Base-by-base conservation (phyloP, 2,797 vertebrate species). In the Bucorvus abyssinicus region DNA sequence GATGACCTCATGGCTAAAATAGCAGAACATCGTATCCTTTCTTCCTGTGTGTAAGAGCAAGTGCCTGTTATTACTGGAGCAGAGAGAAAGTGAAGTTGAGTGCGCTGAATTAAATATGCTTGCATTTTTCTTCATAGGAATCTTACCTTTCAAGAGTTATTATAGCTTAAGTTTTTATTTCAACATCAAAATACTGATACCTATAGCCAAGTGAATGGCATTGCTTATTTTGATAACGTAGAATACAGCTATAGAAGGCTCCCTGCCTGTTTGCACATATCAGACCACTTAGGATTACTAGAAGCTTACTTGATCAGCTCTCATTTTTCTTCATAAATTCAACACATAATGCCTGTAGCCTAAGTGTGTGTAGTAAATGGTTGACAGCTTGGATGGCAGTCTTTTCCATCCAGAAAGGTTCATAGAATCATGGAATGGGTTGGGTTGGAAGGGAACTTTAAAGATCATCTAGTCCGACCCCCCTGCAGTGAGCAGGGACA, bases 11-110 rank as follows among this genome's bases (percentile, higher is more conserved):
- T 99, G 99, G 99, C 99, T 53, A 99, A 99, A 98, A 99, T 99
- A 98, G 99, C 99, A 19, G 99, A 99, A 95, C 99, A 99, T 97
- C 99, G 99, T 99, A 99, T 99, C 99, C 99, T 99, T 99, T 98
- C 49, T 82, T 88, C 26, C 30, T 75, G 1, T 18, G 2, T 22
- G 15, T 85, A 64, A 68, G 53, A 83, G 4, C 44, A 78, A 60
- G 6, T 59, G 24, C 61, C 34, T 61, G 1, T 53, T 52, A 26
- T 2, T 81, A 22, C 22, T 64, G 63, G 27, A 81, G n/a, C 7
- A 63, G 24, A 70, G 47, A 70, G 67, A 84, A 61, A 17, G 20
- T 78, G 34, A 77, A 61, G n/a, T 60, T 34, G 14, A 78, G 18
- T 53, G 18, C 32, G 30, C 44, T 64, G 23, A 77, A 52, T 81